phyloP scores from a whole-genome alignment of 1,140 invertebrate genomes.

The Camponotus vicinus region DNA sequence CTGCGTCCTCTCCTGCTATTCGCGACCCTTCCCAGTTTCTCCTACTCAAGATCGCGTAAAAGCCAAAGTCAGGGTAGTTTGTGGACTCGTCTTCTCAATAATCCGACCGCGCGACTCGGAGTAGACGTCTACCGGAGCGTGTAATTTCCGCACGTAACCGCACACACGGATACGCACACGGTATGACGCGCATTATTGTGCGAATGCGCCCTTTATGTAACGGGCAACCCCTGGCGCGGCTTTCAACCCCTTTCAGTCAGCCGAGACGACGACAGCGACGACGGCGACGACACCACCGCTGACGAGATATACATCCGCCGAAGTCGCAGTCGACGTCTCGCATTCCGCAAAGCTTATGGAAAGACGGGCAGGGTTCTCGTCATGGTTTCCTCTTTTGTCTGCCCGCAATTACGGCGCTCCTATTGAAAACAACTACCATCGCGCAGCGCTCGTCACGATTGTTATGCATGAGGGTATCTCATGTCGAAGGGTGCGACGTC shows the following conservation, averaged over 20 bases:
- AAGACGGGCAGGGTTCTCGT: conserved; percentile 26
- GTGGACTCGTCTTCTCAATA: conserved; percentile 47
- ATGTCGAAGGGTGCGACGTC: conserved; percentile 47
- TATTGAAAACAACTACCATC: conserved; percentile 71
- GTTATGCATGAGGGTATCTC: conserved; percentile 67
- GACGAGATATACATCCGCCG: conserved; percentile 33
- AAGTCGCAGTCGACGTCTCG: conserved; percentile 62
- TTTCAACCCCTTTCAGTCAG: conserved; percentile 69
- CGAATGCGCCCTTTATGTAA: conserved; percentile 70
- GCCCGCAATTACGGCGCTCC: conserved; percentile 72
- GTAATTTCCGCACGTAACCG: conserved; percentile 57
- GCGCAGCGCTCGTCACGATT: conserved; percentile 55
- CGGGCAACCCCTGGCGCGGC: conserved; percentile 45
- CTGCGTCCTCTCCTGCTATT: background rate
- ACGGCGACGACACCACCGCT: conserved; percentile 19
- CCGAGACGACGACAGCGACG: conserved; percentile 58
- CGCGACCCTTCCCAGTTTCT: background rate
- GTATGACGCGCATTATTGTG: conserved; percentile 65
- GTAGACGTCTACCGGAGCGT: conserved; percentile 48
- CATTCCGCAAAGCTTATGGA: conserved; percentile 52
- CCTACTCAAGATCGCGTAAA: background rate
- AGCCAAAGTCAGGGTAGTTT: conserved; percentile 49
- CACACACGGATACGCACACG: conserved; percentile 48
- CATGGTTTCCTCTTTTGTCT: conserved; percentile 73
- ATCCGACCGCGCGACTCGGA: conserved; percentile 24